Evolutionary conservation across 2,888 invertebrate species (phyloP).

Genomic region (Synanthedon tipuliformis): DNA sequence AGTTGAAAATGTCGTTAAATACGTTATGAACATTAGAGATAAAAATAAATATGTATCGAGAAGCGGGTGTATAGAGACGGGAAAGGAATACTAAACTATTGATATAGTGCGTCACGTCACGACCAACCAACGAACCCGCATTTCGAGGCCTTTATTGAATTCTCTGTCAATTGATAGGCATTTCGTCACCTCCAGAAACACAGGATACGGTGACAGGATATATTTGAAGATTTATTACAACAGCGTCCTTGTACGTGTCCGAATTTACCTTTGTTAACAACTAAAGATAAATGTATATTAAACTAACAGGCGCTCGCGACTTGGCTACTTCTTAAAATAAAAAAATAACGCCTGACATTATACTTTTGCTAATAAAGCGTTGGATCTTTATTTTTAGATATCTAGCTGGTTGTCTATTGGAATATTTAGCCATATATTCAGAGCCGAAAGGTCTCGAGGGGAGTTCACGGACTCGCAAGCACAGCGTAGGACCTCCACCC

Average conservation of each 20-base stretch:
- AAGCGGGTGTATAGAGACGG: constrained; percentile 27
- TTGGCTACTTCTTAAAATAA: no score
- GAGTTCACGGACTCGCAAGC: no score
- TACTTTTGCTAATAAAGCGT: no score
- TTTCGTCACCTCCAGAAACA: constrained; percentile 40
- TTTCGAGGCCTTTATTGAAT: constrained; percentile 50
- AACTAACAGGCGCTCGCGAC: no score
- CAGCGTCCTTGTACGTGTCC: not conserved
- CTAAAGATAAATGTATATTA: no score
- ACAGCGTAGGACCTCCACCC: no score
- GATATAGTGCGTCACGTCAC: constrained; percentile 20
- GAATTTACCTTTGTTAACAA: no score
- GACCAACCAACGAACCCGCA: constrained; percentile 17
- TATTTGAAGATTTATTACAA: constrained; percentile 22
- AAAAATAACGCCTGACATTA: no score
- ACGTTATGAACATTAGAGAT: not conserved
- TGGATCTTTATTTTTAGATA: no score
- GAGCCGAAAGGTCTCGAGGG: no score
- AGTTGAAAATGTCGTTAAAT: not conserved
- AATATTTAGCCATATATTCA: no score
- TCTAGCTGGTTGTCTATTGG: no score
- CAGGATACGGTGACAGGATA: constrained; percentile 45
- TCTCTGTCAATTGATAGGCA: constrained; percentile 46
- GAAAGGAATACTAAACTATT: constrained; percentile 36
- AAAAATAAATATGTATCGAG: not conserved